Evolutionary conservation across 2,888 invertebrate genomes (phyloP).

Genomic region (Pinctada fucata): DNA sequence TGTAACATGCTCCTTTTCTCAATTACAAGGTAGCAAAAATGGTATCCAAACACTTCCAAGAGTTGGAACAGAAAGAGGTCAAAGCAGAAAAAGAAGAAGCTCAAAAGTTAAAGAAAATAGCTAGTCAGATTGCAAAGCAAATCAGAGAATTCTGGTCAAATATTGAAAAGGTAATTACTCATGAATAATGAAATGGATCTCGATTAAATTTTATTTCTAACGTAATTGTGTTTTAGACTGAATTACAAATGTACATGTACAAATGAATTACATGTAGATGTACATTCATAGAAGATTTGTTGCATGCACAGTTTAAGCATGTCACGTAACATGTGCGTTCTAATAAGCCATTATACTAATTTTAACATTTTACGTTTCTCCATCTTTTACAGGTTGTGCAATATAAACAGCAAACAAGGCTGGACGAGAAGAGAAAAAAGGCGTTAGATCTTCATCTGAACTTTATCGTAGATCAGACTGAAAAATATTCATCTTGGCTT

Average conservation of each 20-base stretch:
- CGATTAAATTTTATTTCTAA: not conserved
- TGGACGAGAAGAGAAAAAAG: conserved; percentile 95
- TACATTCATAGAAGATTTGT: not conserved
- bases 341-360: too few species aligned
- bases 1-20: too few species aligned
- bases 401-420: conserved; percentile 92
- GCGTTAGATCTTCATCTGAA: conserved; percentile 97
- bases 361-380: too few species aligned
- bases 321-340: too few species aligned
- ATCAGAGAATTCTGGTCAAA: conserved; percentile 96
- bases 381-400: conserved; percentile 85
- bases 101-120: conserved; percentile 89
- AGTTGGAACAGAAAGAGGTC: conserved; percentile 87
- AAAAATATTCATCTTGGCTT: conserved; percentile 88
- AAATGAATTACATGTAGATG: too few species aligned
- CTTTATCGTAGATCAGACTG: conserved; percentile 98
- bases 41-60: conserved; percentile 74
- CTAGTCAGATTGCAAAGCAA: conserved; percentile 93
- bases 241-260: too few species aligned
- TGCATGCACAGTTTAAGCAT: too few species aligned
- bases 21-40: conserved; percentile 68
- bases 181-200: not conserved
- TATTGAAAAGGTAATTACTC: conserved; percentile 88
- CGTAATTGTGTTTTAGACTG: not conserved
- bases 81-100: conserved; percentile 95